phyloP scores from a whole-genome alignment of 2,797 vertebrate species.

The Arrhamphus sclerolepis region DNA sequence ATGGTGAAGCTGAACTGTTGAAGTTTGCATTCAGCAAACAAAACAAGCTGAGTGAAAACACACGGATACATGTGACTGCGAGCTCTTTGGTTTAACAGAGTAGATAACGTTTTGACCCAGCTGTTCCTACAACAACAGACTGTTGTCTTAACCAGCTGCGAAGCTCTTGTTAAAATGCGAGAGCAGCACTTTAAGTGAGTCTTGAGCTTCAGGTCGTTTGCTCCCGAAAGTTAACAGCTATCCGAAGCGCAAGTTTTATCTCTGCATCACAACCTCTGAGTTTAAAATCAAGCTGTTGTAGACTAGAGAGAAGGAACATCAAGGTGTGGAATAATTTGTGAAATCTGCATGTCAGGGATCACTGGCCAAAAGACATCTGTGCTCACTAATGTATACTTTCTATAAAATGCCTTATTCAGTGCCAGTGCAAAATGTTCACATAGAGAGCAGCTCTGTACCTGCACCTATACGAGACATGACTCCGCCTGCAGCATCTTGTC shows the following conservation, averaged over 20 bases:
- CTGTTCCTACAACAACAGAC: slow-evolving; percentile 19
- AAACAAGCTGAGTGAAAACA: slow-evolving; percentile 40
- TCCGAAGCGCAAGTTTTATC: slow-evolving; percentile 15
- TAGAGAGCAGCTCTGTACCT: too few species aligned
- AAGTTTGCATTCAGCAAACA: slow-evolving; percentile 16
- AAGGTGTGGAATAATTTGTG: slow-evolving; percentile 22
- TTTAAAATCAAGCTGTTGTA: slow-evolving; percentile 10
- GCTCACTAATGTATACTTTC: slow-evolving; percentile 7
- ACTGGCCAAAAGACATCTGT: slow-evolving; percentile 18
- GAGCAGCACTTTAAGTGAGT: slow-evolving; percentile 25
- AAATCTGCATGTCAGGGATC: background rate
- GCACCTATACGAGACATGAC: too few species aligned
- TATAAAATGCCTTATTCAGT: too few species aligned
- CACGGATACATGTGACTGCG: slow-evolving; percentile 21
- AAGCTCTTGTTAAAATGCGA: slow-evolving; percentile 44
- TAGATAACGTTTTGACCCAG: slow-evolving; percentile 42
- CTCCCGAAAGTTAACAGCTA: slow-evolving; percentile 26
- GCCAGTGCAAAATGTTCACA: too few species aligned
- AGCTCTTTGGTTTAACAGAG: slow-evolving; percentile 24
- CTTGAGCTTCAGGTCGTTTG: slow-evolving; percentile 30
- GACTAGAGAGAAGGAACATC: background rate
- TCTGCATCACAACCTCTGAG: background rate
- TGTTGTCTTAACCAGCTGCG: slow-evolving; percentile 29
- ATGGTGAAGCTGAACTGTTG: background rate
- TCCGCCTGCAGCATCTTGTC: too few species aligned